Percentiles rank a stretch among this genome's conserved stretches.
Evolutionary conservation across 1,140 invertebrate genomes (phyloP).

Genomic region (Papilio polyxenes): DNA sequence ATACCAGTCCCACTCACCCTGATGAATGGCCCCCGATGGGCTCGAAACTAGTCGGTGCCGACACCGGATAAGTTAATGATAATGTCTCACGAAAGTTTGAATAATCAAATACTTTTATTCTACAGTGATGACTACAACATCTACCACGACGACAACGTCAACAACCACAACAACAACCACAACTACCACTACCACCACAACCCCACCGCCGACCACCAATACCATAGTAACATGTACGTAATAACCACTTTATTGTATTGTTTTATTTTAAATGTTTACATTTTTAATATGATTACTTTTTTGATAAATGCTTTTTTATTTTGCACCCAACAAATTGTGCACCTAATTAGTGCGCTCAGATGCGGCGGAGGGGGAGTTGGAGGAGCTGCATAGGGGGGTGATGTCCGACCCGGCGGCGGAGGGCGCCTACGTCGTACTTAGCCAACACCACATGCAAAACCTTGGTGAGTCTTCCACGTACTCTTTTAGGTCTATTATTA

Average conservation of each 20-base stretch:
- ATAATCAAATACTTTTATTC: slow-evolving; percentile 24
- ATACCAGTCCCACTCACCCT: too few relatives aligned
- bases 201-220: slow-evolving; percentile 52
- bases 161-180: slow-evolving; percentile 65
- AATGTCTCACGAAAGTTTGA: too few relatives aligned
- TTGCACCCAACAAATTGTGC: too few relatives aligned
- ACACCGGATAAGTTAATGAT: too few relatives aligned
- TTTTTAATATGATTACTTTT: neutral
- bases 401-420: slow-evolving; percentile 62
- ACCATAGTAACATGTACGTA: slow-evolving; percentile 60
- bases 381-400: slow-evolving; percentile 69
- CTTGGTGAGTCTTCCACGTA: slow-evolving; percentile 56
- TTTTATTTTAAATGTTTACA: neutral
- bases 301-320: too few relatives aligned
- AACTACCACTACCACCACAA: slow-evolving; percentile 56
- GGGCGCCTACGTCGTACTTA: slow-evolving; percentile 69
- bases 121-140: slow-evolving; percentile 60
- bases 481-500: neutral
- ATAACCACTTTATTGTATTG: neutral
- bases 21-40: too few relatives aligned
- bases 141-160: slow-evolving; percentile 58
- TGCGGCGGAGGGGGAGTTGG: slow-evolving; percentile 64
- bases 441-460: slow-evolving; percentile 77
- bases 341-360: slow-evolving; percentile 47
- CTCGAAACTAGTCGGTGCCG: too few relatives aligned